phyloP scores from a whole-genome alignment of 92 coral and sea anemone species.

The Epizoanthus ramosus region DNA sequence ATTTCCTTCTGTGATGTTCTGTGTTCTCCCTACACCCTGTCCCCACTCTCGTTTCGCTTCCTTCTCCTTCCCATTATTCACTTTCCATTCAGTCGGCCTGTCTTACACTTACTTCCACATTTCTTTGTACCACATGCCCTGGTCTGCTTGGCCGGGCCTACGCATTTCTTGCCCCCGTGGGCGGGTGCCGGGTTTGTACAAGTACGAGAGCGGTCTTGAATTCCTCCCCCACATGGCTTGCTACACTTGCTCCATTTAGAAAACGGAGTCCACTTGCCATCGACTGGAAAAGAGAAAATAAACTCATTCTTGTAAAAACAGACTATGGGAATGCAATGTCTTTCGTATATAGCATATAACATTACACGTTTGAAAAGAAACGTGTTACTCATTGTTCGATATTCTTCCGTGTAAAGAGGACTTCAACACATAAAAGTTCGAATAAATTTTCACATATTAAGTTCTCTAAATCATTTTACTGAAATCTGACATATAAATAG shows the following conservation, averaged over 20 bases:
- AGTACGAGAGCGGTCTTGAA: not conserved
- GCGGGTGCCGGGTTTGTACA: constrained; percentile 18
- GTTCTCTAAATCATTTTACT: too few species aligned
- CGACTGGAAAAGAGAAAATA: not conserved
- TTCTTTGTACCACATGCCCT: too few species aligned
- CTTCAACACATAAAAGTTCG: too few species aligned
- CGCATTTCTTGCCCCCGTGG: constrained; percentile 15
- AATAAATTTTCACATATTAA: too few species aligned
- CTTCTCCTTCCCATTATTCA: not conserved
- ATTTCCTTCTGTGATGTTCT: not conserved
- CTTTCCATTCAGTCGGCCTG: too few species aligned
- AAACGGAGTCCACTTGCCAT: constrained; percentile 1
- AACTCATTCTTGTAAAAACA: not conserved
- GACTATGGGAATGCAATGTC: too few species aligned
- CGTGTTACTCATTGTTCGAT: not conserved
- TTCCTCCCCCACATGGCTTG: constrained; percentile 4
- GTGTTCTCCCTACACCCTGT: too few species aligned
- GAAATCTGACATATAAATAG: too few species aligned
- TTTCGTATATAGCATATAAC: not conserved
- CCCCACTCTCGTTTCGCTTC: too few species aligned
- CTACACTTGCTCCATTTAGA: constrained; percentile 2
- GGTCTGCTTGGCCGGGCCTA: not conserved
- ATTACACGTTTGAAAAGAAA: not conserved
- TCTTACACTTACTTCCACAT: too few species aligned
- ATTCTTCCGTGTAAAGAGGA: too few species aligned